phyloP scores from a whole-genome alignment of 2,888 invertebrate species.

The Hirtodrosophila alboralis region DNA sequence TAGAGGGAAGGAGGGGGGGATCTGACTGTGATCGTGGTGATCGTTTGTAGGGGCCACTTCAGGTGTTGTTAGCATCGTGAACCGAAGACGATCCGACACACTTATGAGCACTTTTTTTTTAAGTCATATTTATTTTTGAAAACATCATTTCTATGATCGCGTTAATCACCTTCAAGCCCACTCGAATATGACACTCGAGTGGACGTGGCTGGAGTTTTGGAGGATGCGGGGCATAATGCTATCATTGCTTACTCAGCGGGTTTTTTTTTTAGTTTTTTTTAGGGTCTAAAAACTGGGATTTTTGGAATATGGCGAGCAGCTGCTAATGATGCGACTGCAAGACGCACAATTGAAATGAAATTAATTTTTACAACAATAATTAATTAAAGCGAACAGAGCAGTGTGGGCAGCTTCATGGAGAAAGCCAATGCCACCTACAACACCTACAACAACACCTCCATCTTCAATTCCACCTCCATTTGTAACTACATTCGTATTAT shows the following conservation, averaged over 20 bases:
- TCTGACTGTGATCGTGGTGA: slow-evolving; percentile 32
- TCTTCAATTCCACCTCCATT: slow-evolving; percentile 1
- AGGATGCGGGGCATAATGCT: slow-evolving; percentile 62
- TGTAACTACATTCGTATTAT: slow-evolving; percentile 44
- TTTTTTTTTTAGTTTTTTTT: slow-evolving; percentile 47
- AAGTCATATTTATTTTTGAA: slow-evolving; percentile 30
- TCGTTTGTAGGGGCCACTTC: slow-evolving; percentile 60
- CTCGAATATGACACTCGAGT: slow-evolving; percentile 75
- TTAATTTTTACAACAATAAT: slow-evolving; percentile 77
- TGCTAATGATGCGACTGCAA: slow-evolving; percentile 74
- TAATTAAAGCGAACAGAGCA: slow-evolving; percentile 58
- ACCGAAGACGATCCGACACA: slow-evolving; percentile 66
- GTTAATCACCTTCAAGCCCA: slow-evolving; percentile 81
- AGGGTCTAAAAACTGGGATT: slow-evolving; percentile 7
- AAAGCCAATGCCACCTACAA: slow-evolving; percentile 69
- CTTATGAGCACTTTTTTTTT: slow-evolving; percentile 33
- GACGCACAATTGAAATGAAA: slow-evolving; percentile 77
- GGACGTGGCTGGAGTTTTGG: slow-evolving; percentile 43
- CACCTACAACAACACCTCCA: slow-evolving; percentile 24
- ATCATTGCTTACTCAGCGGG: slow-evolving; percentile 80
- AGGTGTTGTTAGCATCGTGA: slow-evolving; percentile 62
- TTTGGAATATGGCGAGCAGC: slow-evolving; percentile 24
- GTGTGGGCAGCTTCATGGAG: slow-evolving; percentile 65
- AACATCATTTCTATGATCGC: slow-evolving; percentile 78
- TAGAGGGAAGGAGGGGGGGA: slow-evolving; percentile 18